These are phyloP conservation scores for Nymphalis io DNA, from an alignment of 1,140 invertebrate species.

Conservation along the genomic window DNA sequence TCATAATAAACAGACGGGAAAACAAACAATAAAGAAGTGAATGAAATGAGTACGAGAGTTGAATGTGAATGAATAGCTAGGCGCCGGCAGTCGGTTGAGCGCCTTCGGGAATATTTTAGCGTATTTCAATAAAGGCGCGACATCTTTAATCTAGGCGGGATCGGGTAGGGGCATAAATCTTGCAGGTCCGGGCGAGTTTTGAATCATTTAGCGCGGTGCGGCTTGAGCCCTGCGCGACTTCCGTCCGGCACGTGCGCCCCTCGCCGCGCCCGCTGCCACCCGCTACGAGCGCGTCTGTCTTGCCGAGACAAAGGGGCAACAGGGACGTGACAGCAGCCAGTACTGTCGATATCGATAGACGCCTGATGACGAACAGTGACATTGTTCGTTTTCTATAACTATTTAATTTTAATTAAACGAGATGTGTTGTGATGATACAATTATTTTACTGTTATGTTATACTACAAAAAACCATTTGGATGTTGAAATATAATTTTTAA, in stretches of 20 bases:
- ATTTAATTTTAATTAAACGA: no score
- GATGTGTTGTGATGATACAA: no score
- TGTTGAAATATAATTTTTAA: no score
- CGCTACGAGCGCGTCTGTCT: conserved; percentile 72
- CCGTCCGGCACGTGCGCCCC: conserved; percentile 73
- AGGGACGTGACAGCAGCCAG: conserved; percentile 52
- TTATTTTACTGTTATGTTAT: no score
- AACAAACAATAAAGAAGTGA: conserved; percentile 70
- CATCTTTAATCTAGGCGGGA: conserved; percentile 78
- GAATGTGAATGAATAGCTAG: conserved; percentile 61
- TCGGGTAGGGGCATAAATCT: conserved; percentile 78
- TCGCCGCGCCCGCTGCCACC: conserved; percentile 41
- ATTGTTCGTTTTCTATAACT: not conserved
- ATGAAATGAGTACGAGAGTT: conserved; percentile 59
- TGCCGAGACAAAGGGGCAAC: conserved; percentile 77
- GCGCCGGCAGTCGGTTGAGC: conserved; percentile 34
- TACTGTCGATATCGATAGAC: conserved; percentile 24
- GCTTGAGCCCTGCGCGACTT: conserved; percentile 68
- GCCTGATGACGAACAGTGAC: no score
- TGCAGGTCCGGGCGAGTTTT: conserved; percentile 79
- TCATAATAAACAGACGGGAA: conserved; percentile 51
- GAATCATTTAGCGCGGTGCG: conserved; percentile 78
- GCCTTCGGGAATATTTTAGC: conserved; percentile 62
- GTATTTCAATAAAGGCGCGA: conserved; percentile 78
- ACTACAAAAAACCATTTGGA: no score